Evolutionary conservation across 2,888 invertebrate genomes (phyloP), one percentile per base, ranked within the genome.

Genomic region (Chrysotoxum bicinctum): DNA sequence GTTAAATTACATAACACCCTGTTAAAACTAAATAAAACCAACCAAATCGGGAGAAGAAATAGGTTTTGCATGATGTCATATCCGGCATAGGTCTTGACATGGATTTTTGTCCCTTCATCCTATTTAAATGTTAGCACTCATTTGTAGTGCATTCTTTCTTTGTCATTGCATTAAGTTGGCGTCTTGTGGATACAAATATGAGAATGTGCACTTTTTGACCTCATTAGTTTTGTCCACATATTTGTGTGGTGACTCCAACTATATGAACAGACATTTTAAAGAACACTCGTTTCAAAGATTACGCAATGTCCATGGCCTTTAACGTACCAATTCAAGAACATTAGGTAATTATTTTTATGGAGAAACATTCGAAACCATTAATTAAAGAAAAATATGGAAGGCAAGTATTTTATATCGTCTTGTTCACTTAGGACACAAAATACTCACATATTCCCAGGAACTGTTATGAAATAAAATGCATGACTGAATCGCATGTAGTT

Each of bases 191-290:
- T 30, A 30, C 54, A 30, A 30, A 16, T 9, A 26, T 9, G 30
- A 30, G 52, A 54, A 54, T 54, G 54, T 30, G 54, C 30, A 30
- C 30, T 30, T 16, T 54, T 54, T 54, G 54, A 54, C 54, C 54
- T 54, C 30, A 54, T 16, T 54, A 10, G 30, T 16, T 54, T 30
- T 30, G 54, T 54, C 30, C 30, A 30, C 26, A 54, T 54, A 10
- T 10, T 30, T 52, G n/a, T 54, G 30, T 54, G 54, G 9, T 54
- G 26, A 54, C n/a, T 30, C 30, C 16, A n/a, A 30, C 54, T 8
- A 50, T 23, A 5, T 14, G 7, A 14, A 23, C 23, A 7, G 23
- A 23, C 23, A 23, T 14, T 50, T 48, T 12, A 48, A 14, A 14
- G 14, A 50, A 50, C 0, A 50, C 50, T 23, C 21, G 6, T 50